phyloP scores from a whole-genome alignment of 1,140 invertebrate genomes.

The Diabrotica undecimpunctata region DNA sequence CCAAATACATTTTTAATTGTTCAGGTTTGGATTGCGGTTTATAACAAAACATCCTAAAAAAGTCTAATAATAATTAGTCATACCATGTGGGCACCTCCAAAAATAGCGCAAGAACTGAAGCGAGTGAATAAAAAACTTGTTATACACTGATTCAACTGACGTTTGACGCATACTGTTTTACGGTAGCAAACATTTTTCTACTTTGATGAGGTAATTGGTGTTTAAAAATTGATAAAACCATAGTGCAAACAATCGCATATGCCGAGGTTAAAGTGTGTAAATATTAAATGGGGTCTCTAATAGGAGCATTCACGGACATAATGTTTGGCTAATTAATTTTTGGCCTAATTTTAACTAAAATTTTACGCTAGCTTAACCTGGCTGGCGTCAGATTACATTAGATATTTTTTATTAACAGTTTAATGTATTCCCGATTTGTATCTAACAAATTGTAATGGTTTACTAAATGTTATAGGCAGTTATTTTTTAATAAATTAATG shows the following conservation, averaged over 20 bases:
- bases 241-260: conserved; percentile 1
- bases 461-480: too few species aligned
- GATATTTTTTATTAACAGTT: too few species aligned
- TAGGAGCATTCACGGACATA: background rate
- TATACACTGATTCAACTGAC: background rate
- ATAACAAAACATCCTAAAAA: background rate
- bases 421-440: too few species aligned
- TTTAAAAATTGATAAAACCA: background rate
- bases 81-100: background rate
- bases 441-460: too few species aligned
- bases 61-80: background rate
- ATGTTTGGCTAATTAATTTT: background rate
- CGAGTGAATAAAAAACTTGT: background rate
- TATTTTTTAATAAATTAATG: too few species aligned
- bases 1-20: too few species aligned
- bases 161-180: background rate
- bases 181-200: background rate
- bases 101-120: background rate
- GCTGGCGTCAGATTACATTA: too few species aligned
- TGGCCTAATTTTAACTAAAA: background rate
- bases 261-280: background rate
- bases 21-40: too few species aligned
- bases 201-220: background rate
- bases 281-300: background rate
- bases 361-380: too few species aligned